Percentiles rank a stretch among this genome's conserved stretches.
Evolutionary conservation across 2,797 vertebrate genomes (phyloP).

Genomic region (Leptodactylus fallax): DNA sequence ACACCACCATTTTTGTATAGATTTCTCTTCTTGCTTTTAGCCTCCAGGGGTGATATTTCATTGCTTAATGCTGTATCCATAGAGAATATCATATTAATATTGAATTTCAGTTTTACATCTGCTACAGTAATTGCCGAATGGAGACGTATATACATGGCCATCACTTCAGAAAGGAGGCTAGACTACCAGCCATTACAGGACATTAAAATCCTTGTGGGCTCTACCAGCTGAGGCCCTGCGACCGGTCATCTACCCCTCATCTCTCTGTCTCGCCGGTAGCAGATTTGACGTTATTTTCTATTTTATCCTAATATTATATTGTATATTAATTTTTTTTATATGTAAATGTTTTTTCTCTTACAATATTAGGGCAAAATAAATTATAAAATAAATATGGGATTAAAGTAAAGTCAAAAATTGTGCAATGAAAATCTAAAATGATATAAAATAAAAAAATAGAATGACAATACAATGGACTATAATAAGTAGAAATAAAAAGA

Average conservation of each 20-base stretch:
- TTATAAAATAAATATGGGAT: neutral
- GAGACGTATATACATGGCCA: no score
- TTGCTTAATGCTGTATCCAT: neutral
- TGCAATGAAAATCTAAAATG: neutral
- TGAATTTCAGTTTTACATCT: slow-evolving; percentile 3
- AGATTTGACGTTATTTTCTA: neutral
- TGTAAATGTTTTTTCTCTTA: neutral
- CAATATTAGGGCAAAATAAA: neutral
- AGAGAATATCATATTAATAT: neutral
- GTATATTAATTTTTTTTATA: neutral
- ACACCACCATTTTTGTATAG: neutral
- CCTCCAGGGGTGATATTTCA: neutral
- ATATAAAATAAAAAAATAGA: no score
- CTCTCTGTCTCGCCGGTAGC: neutral
- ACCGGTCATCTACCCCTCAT: neutral
- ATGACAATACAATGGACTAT: neutral
- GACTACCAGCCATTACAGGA: neutral
- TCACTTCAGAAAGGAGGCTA: no score
- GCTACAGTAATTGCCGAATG: slow-evolving; percentile 10
- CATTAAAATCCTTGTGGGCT: neutral
- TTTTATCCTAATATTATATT: neutral
- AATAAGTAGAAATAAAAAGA: neutral
- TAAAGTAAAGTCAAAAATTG: neutral
- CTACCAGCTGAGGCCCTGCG: neutral
- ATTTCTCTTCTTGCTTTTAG: neutral